Conservation (phyloP, 2,797 vertebrate genomes). For the Melanotaenia nigrans region DNA sequence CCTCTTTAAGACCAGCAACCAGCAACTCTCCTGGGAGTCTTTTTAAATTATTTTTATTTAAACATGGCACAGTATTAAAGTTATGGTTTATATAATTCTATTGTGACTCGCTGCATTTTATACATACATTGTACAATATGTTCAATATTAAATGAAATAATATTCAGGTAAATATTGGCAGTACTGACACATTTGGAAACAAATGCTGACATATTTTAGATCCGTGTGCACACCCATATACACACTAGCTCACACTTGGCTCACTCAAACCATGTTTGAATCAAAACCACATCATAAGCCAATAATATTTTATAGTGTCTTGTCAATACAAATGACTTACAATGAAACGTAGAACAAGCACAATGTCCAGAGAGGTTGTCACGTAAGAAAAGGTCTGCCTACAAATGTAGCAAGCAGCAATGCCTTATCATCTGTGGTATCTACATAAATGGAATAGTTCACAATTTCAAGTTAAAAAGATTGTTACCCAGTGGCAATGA, state of each 20-base stretch:
- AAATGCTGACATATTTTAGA: slow-evolving; percentile 12
- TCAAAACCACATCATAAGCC: slow-evolving; percentile 66
- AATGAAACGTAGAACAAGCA: slow-evolving; percentile 41
- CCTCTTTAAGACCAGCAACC: not conserved
- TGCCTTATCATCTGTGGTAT: slow-evolving; percentile 35
- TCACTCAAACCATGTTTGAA: slow-evolving; percentile 49
- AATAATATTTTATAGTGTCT: slow-evolving; percentile 13
- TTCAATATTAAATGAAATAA: not conserved
- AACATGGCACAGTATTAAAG: not conserved
- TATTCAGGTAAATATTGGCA: slow-evolving; percentile 34
- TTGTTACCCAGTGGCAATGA: not conserved
- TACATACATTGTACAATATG: not conserved
- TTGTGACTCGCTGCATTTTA: not conserved
- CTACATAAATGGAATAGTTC: slow-evolving; percentile 8
- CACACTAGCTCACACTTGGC: slow-evolving; percentile 4
- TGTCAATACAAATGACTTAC: slow-evolving; percentile 56
- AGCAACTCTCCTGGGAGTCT: not conserved
- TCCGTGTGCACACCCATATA: slow-evolving; percentile 6
- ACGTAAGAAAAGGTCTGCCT: slow-evolving; percentile 12
- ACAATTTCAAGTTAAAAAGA: slow-evolving; percentile 10
- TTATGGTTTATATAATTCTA: not conserved
- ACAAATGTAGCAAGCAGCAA: slow-evolving; percentile 12
- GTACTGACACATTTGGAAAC: slow-evolving; percentile 4
- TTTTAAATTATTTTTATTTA: not conserved
- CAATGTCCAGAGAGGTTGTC: slow-evolving; percentile 38